Base-by-base conservation (phyloP, 2,888 invertebrate species). In the Apodemia duryi region DNA sequence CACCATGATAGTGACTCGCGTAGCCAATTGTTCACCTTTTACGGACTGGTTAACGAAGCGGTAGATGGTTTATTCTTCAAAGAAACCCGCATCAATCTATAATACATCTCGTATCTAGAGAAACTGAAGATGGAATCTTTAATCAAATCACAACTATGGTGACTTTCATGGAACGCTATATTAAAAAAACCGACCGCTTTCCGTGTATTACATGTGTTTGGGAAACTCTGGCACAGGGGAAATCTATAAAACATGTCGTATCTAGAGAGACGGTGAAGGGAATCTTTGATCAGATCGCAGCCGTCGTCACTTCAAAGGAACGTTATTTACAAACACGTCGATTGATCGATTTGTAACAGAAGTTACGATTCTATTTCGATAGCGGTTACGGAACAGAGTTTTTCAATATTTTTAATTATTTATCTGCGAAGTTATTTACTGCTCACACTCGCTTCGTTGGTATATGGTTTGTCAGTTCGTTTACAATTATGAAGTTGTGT, bases 121-220 rank as follows among this genome's bases (percentile, higher is more conserved):
- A 49, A 49, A n/a, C 49, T 11, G 67, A 70, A 68, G 72, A 70
- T 68, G 71, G 73, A 70, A 73, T 74, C 81, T 84, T 84, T 83
- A 83, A 84, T 84, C 83, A 73, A 69, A 79, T 76, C 76, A 67
- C 75, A 68, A 73, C 72, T 63, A 72, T 75, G 73, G 74, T 76
- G 78, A 76, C 76, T 81, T 84, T 83, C 85, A 85, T 85, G 79
- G 82, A 82, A 77, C 67, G 70, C 71, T 81, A 77, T 81, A 41
- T 41, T 41, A 21, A 43, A 43, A 43, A 43, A 9, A 10, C 43
- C 43, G 43, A 10, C 10, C 10, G 1, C 10, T 43, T 43, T 43
- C 43, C 62, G 62, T 43, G 21, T 21, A 21, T 63, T n/a, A 28
- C 35, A 35, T 54, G 28, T 64, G 28, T 64, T 61, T 46, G 46